Evolutionary conservation across 2,113 vertebrate species (phyloP).

Genomic region (Pygoscelis adeliae): DNA sequence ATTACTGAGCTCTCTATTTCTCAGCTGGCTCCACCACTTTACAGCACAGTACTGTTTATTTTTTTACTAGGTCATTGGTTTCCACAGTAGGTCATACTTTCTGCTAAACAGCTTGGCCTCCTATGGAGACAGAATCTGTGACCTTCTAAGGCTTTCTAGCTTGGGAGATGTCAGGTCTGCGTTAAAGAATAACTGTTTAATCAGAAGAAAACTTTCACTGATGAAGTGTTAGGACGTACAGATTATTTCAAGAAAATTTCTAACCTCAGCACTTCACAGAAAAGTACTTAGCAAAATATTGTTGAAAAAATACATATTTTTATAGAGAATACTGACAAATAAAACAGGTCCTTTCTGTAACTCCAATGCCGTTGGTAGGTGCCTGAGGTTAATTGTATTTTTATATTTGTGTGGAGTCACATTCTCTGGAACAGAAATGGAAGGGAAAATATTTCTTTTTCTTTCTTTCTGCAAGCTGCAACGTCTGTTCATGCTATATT

Average conservation of each 20-base stretch:
- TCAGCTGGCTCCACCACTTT: constrained; percentile 7
- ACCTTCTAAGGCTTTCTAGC: constrained; percentile 6
- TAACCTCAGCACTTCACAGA: not conserved
- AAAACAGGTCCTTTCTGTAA: not conserved
- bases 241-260: not conserved
- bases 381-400: not conserved
- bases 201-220: constrained; percentile 11
- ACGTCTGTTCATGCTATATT: not conserved
- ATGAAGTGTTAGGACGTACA: not conserved
- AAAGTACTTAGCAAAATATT: not conserved
- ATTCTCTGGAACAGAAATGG: not conserved
- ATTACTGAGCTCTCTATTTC: constrained; percentile 15
- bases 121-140: constrained; percentile 48
- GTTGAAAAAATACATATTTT: not conserved
- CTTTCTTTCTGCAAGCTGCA: not conserved
- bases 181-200: constrained; percentile 12
- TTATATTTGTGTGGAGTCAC: not conserved
- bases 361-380: not conserved
- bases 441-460: not conserved
- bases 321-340: not conserved
- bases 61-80: constrained; percentile 32
- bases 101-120: constrained; percentile 34
- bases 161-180: not conserved
- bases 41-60: not conserved
- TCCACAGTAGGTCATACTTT: constrained; percentile 36